Evolutionary conservation across 2,113 vertebrate species (phyloP).

Genomic region (Daboia siamensis): DNA sequence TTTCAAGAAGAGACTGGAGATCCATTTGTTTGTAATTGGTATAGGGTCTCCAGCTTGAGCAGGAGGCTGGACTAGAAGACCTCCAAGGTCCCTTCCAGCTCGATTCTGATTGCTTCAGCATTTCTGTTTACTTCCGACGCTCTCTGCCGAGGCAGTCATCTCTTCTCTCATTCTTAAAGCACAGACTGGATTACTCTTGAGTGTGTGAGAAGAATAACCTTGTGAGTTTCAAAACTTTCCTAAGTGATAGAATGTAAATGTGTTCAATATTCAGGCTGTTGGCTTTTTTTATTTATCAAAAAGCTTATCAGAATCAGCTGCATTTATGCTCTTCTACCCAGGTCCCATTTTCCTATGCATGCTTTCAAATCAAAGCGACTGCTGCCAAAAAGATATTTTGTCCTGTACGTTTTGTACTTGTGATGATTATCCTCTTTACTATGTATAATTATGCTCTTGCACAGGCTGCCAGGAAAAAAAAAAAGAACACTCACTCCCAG

Average conservation of each 20-base stretch:
- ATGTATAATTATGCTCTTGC: slow-evolving; percentile 33
- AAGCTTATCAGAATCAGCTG: not conserved
- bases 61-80: too few species aligned
- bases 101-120: too few species aligned
- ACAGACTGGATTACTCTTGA: not conserved
- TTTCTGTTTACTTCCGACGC: too few species aligned
- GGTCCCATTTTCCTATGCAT: not conserved
- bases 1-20: too few species aligned
- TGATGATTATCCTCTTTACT: slow-evolving; percentile 12
- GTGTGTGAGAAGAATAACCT: not conserved
- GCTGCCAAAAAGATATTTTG: slow-evolving; percentile 24
- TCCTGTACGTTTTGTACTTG: slow-evolving; percentile 30
- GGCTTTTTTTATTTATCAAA: not conserved
- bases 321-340: not conserved
- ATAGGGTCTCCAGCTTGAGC: too few species aligned
- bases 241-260: not conserved
- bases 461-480: slow-evolving; percentile 24
- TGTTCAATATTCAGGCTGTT: not conserved
- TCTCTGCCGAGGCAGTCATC: not conserved
- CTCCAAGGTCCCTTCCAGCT: too few species aligned
- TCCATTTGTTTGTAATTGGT: too few species aligned
- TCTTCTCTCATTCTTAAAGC: not conserved
- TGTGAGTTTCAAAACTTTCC: slow-evolving; percentile 17
- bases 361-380: slow-evolving; percentile 4
- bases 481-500: slow-evolving; percentile 20